Evolutionary conservation across 2,888 invertebrate genomes (phyloP).

Genomic region (Smittia aterrima): DNA sequence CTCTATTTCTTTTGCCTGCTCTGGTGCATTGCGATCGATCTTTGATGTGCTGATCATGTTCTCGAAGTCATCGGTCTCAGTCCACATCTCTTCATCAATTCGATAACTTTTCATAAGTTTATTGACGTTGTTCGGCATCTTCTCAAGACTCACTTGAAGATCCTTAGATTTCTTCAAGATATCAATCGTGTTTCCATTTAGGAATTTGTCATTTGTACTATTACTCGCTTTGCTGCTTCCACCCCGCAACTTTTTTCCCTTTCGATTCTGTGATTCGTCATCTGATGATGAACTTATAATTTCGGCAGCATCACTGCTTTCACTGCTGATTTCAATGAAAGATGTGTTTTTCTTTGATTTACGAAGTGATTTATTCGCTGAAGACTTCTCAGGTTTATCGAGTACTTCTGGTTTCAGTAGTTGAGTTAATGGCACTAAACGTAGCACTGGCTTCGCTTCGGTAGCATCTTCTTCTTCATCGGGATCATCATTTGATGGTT

Average conservation of each 20-base stretch:
- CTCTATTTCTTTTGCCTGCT: not conserved
- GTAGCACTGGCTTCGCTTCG: not conserved
- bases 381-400: not conserved
- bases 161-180: slow-evolving; percentile 11
- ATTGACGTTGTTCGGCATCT: slow-evolving; percentile 37
- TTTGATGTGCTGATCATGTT: slow-evolving; percentile 33
- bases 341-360: slow-evolving; percentile 15
- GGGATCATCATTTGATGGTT: not conserved
- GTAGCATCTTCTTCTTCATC: not conserved
- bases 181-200: not conserved
- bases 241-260: not conserved
- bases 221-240: slow-evolving; percentile 11
- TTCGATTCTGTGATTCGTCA: not conserved
- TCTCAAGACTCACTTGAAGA: slow-evolving; percentile 1
- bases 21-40: slow-evolving; percentile 10
- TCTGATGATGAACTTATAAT: not conserved
- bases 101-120: slow-evolving; percentile 23
- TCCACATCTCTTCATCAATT: not conserved
- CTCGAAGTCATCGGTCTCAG: slow-evolving; percentile 37
- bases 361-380: not conserved
- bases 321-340: slow-evolving; percentile 36
- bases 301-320: slow-evolving; percentile 11
- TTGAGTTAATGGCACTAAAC: slow-evolving; percentile 27
- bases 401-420: slow-evolving; percentile 27
- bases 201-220: slow-evolving; percentile 20